Evolutionary conservation across 1,140 invertebrate species (phyloP).

Genomic region (Pomacea maculata): DNA sequence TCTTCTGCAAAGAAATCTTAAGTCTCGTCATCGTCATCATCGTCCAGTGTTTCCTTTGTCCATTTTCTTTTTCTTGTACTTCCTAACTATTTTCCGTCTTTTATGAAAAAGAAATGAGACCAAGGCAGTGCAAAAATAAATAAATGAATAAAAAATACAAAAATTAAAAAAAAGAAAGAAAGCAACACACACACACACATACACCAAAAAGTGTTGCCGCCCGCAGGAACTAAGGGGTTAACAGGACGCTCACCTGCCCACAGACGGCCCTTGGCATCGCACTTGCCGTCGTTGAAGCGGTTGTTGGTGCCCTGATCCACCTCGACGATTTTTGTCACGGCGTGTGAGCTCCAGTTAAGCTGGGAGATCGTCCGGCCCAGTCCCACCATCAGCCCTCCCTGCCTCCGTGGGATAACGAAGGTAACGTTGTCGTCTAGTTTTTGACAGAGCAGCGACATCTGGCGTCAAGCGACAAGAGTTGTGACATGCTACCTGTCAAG

Average conservation of each 20-base stretch:
- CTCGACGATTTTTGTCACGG: slow-evolving; percentile 59
- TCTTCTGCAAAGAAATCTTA: not conserved
- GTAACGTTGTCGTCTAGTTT: slow-evolving; percentile 45
- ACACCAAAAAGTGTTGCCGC: not conserved
- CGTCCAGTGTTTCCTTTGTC: too few species aligned
- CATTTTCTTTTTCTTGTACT: not conserved
- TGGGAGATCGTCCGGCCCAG: slow-evolving; percentile 31
- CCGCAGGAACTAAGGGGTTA: not conserved
- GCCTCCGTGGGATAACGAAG: slow-evolving; percentile 71
- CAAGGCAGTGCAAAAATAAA: too few species aligned
- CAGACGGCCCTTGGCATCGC: slow-evolving; percentile 79
- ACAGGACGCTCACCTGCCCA: slow-evolving; percentile 72
- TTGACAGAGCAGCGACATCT: not conserved
- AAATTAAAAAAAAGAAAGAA: too few species aligned
- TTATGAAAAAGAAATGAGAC: not conserved
- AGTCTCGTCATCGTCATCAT: not conserved
- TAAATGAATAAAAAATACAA: too few species aligned
- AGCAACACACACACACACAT: too few species aligned
- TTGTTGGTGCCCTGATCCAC: slow-evolving; percentile 64
- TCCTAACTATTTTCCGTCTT: not conserved
- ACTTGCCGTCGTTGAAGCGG: slow-evolving; percentile 90
- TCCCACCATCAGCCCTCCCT: slow-evolving; percentile 48
- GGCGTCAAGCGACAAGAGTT: too few species aligned
- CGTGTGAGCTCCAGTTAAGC: slow-evolving; percentile 38
- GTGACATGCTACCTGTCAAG: too few species aligned